Percentiles rank a stretch among this genome's conserved stretches.
Evolutionary conservation across 2,113 vertebrate species (phyloP).

Genomic region (Dasyurus viverrinus): DNA sequence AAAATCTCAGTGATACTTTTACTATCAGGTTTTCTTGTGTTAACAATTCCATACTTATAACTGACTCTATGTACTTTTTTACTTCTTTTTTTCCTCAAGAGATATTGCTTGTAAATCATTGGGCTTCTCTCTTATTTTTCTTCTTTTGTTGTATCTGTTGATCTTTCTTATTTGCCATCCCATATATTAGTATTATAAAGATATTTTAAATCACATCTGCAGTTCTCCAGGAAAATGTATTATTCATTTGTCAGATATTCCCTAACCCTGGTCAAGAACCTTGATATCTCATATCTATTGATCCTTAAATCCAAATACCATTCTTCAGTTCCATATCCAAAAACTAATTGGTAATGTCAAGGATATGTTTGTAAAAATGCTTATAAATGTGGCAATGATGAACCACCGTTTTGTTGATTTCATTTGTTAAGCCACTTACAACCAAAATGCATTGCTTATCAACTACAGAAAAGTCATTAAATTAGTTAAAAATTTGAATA

Average conservation of each 20-base stretch:
- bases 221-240: not conserved
- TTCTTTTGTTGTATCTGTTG: not conserved
- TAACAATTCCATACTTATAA: not conserved
- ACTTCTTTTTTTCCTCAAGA: not conserved
- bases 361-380: not conserved
- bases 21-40: not conserved
- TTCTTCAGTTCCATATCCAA: not conserved
- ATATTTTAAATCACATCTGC: not conserved
- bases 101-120: not conserved
- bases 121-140: not conserved
- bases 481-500: not conserved
- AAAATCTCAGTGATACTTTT: not conserved
- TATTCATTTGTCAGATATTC: not conserved
- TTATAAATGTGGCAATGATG: not conserved
- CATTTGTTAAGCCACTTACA: not conserved
- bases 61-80: not conserved
- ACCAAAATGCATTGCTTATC: not conserved
- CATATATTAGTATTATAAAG: not conserved
- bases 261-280: not conserved
- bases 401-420: not conserved
- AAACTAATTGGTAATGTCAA: not conserved
- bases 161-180: not conserved
- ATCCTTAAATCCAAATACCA: not conserved
- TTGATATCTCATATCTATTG: not conserved
- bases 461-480: not conserved